These are phyloP conservation scores for Botrylloides violaceus DNA, from an alignment of 23 tunicate genomes.

Conservation along the genomic window DNA sequence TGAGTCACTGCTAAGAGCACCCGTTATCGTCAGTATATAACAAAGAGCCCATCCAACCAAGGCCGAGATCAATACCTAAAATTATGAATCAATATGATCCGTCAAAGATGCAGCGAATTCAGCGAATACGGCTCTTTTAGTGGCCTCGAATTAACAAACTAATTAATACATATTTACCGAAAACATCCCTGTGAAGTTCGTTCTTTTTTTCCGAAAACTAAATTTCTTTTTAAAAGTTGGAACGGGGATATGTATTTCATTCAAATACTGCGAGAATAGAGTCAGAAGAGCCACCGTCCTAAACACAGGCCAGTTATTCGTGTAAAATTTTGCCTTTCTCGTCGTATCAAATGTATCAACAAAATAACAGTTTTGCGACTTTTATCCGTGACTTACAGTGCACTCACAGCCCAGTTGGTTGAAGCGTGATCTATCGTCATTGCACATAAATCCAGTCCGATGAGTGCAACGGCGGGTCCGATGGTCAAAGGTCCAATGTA, in stretches of 20 bases:
- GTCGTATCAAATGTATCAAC: too few species aligned
- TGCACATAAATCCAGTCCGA: conserved; percentile 59
- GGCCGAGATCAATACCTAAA: conserved; percentile 28
- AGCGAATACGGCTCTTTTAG: neutral
- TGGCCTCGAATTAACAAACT: too few species aligned
- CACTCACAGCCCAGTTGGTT: conserved; percentile 57
- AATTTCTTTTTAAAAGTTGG: conserved; percentile 23
- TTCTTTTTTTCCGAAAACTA: conserved; percentile 19
- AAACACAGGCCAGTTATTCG: too few species aligned
- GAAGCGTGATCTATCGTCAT: conserved; percentile 32
- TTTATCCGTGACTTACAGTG: conserved; percentile 38
- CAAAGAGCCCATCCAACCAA: conserved; percentile 22
- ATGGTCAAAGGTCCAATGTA: conserved; percentile 71
- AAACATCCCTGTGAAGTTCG: conserved; percentile 32
- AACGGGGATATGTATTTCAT: conserved; percentile 31
- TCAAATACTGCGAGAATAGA: conserved; percentile 46
- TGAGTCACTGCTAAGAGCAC: conserved; percentile 19
- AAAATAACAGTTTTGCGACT: too few species aligned
- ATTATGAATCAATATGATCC: neutral
- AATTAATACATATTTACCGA: conserved; percentile 41
- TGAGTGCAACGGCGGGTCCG: conserved; percentile 57
- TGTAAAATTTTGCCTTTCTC: too few species aligned
- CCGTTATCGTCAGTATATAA: conserved; percentile 30
- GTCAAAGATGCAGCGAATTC: neutral
- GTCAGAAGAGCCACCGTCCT: conserved; percentile 33